Evolutionary conservation across 1,140 invertebrate species (phyloP), one percentile per base, ranked within the genome.

Genomic region (Mercenaria mercenaria): DNA sequence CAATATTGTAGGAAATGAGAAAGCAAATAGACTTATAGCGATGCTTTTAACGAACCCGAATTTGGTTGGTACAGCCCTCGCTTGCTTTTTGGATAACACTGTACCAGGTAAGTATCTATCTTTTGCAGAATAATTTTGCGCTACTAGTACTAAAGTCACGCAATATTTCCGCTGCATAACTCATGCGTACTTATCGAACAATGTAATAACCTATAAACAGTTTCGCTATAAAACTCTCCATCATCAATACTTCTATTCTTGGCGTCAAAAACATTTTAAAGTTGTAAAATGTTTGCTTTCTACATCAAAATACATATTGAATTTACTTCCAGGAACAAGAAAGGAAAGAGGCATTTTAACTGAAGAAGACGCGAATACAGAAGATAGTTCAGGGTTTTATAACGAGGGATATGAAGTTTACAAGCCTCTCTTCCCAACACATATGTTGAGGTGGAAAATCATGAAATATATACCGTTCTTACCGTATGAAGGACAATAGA

Each of bases 61-160:
- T 91, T 95, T 96, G 82, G 91, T 95, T 26, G 96, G 95, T 18
- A 96, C 95, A 8, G 85, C 95, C 15, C 79, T 94, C 50, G 96
- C 95, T 29, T 96, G 94, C 90, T 93, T 96, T 72, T 87, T 96
- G 10, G 96, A 96, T 91, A 96, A 96, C 89, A 95, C 96, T 0
- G 93, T 96, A 18, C 95, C 95, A 90, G 96, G 95, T 95, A 91
- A 84, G 87, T n/a, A n/a, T n/a, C n/a, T n/a, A n/a, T n/a, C n/a
- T n/a, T n/a, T n/a, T n/a, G n/a, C n/a, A n/a, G n/a, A n/a, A n/a
- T n/a, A n/a, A n/a, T n/a, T n/a, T n/a, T n/a, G n/a, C n/a, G n/a
- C n/a, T n/a, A n/a, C n/a, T n/a, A n/a, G n/a, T n/a, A n/a, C n/a
- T n/a, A n/a, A n/a, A n/a, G n/a, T n/a, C n/a, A n/a, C n/a, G n/a